Evolutionary conservation across 2,888 invertebrate genomes (phyloP).

Genomic region (Dynastes hyllus): DNA sequence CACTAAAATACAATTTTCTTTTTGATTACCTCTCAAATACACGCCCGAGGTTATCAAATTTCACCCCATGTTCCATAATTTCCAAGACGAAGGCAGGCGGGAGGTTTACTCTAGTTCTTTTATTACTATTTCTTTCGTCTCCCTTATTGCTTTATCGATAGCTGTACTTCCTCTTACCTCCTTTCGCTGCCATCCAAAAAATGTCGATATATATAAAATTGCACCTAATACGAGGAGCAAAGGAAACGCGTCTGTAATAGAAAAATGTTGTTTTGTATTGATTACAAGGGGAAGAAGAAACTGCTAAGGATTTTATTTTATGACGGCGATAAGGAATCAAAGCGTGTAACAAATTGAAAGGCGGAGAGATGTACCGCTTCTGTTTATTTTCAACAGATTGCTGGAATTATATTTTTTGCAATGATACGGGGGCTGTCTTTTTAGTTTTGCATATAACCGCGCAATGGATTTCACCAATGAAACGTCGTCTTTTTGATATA

Average conservation of each 20-base stretch:
- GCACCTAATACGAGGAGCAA: slow-evolving; percentile 7
- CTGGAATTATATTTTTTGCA: too few species aligned
- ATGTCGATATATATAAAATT: slow-evolving; percentile 36
- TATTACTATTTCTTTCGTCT: slow-evolving; percentile 6
- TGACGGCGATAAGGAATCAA: slow-evolving; percentile 27
- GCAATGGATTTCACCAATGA: too few species aligned
- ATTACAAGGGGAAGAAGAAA: slow-evolving; percentile 20
- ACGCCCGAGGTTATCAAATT: slow-evolving; percentile 49
- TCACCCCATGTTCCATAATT: slow-evolving; percentile 53
- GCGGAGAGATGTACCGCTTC: neutral
- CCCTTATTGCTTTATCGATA: slow-evolving; percentile 22
- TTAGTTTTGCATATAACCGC: too few species aligned
- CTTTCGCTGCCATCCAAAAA: slow-evolving; percentile 13
- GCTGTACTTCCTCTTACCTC: neutral
- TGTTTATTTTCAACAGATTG: too few species aligned
- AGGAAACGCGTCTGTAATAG: slow-evolving; percentile 25
- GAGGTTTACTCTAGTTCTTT: slow-evolving; percentile 3
- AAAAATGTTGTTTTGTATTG: slow-evolving; percentile 34
- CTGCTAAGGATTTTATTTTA: slow-evolving; percentile 33
- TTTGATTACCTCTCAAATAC: slow-evolving; percentile 50
- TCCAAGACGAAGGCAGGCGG: slow-evolving; percentile 54
- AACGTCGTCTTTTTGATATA: too few species aligned
- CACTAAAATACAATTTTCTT: slow-evolving; percentile 46
- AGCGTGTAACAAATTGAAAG: slow-evolving; percentile 13
- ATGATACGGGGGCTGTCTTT: too few species aligned